Evolutionary conservation across 2,113 vertebrate species (phyloP).

Genomic region (Eonycteris spelaea): DNA sequence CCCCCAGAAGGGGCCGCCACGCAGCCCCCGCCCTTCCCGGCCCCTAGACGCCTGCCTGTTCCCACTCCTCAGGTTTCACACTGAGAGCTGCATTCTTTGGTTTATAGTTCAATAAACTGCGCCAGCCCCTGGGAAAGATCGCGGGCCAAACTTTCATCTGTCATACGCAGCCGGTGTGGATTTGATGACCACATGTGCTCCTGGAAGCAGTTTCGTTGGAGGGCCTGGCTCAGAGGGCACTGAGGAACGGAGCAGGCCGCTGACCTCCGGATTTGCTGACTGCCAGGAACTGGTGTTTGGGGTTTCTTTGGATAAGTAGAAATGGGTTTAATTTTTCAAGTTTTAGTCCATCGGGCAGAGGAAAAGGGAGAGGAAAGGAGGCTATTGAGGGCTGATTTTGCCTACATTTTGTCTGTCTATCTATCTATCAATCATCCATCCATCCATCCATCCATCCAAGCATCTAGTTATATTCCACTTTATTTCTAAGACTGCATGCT

Average conservation of each 20-base stretch:
- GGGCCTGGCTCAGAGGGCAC: not conserved
- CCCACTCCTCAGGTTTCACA: not conserved
- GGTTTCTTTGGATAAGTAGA: not conserved
- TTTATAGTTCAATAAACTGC: not conserved
- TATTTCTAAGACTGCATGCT: not conserved
- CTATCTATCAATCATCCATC: not conserved
- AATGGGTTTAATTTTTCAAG: not conserved
- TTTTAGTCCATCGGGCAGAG: not conserved
- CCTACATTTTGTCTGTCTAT: not conserved
- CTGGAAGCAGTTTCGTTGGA: not conserved
- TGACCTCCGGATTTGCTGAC: not conserved
- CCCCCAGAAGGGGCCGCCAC: not conserved
- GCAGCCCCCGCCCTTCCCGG: not conserved
- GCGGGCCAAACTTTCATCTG: not conserved
- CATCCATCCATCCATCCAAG: not conserved
- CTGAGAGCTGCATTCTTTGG: not conserved
- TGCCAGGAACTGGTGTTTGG: not conserved
- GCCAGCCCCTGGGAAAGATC: not conserved
- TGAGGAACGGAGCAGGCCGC: not conserved
- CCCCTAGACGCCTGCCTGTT: not conserved
- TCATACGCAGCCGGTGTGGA: not conserved
- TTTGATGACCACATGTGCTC: not conserved
- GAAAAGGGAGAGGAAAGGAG: not conserved
- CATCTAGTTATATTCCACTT: not conserved
- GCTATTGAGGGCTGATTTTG: not conserved